Conservation (phyloP, 2,113 vertebrate species). For the Columba janthina region DNA sequence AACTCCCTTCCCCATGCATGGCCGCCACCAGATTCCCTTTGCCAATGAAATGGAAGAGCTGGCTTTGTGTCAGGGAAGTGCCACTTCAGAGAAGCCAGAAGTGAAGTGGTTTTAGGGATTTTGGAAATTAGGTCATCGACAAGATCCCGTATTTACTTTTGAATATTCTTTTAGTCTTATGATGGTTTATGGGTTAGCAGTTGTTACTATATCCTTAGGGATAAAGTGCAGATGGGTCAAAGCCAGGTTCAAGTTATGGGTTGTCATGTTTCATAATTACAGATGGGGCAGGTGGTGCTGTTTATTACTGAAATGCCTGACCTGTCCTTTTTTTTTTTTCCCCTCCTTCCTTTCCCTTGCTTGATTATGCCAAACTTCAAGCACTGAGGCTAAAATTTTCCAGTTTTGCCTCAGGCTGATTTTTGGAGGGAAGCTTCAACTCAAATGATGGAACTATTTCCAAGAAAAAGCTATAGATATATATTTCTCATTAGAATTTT, state of each 20-base stretch:
- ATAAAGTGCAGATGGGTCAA: neutral
- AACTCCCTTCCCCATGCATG: neutral
- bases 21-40: neutral
- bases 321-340: neutral
- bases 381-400: neutral
- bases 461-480: neutral
- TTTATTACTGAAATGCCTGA: neutral
- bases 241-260: neutral
- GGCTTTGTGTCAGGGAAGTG: neutral
- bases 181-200: neutral
- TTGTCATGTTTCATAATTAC: neutral
- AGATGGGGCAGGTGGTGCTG: neutral
- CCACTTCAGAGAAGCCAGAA: neutral
- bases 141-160: neutral
- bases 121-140: neutral
- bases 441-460: neutral
- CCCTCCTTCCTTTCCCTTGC: accelerated
- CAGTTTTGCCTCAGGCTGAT: neutral
- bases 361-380: neutral
- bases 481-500: neutral
- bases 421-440: neutral
- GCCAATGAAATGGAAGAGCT: neutral
- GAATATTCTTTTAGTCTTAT: neutral
- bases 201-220: neutral
- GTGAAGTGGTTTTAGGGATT: neutral